These are phyloP conservation scores for Neoscelio sp. DNA, from an alignment of 2,888 invertebrate genomes.

Conservation along the genomic window DNA sequence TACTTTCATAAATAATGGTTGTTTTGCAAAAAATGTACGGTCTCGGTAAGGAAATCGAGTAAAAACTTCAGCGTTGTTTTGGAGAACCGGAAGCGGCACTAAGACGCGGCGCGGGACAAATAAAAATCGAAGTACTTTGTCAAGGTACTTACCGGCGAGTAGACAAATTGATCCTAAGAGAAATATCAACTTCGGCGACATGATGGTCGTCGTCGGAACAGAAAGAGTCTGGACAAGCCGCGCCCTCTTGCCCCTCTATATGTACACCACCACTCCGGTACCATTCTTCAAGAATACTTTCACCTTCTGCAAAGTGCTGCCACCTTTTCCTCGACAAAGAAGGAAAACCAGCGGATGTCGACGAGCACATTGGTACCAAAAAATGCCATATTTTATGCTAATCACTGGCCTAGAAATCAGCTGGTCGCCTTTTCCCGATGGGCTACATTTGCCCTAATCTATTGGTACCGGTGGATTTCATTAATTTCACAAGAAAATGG, in stretches of 20 bases:
- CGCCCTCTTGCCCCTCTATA: slow-evolving; percentile 83
- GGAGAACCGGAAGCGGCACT: background rate
- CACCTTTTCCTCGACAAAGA: slow-evolving; percentile 70
- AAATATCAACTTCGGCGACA: slow-evolving; percentile 80
- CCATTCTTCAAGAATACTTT: slow-evolving; percentile 78
- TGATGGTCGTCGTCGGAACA: slow-evolving; percentile 79
- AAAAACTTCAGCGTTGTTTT: background rate
- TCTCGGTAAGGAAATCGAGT: too few relatives aligned
- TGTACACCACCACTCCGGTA: slow-evolving; percentile 81
- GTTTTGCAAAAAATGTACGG: too few relatives aligned
- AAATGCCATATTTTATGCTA: background rate
- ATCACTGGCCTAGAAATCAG: background rate
- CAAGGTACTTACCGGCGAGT: slow-evolving; percentile 79
- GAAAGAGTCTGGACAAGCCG: slow-evolving; percentile 83
- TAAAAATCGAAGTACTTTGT: background rate
- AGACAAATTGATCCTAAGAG: slow-evolving; percentile 79
- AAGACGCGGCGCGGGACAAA: background rate
- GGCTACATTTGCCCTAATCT: too few relatives aligned
- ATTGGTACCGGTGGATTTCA: too few relatives aligned
- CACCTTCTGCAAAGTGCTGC: slow-evolving; percentile 81
- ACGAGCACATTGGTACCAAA: background rate
- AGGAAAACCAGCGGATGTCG: slow-evolving; percentile 23
- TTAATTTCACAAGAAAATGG: too few relatives aligned
- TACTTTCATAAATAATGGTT: too few relatives aligned
- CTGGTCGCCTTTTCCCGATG: background rate